Evolutionary conservation across 2,797 vertebrate genomes (phyloP).

Genomic region (Onychomys torridus): DNA sequence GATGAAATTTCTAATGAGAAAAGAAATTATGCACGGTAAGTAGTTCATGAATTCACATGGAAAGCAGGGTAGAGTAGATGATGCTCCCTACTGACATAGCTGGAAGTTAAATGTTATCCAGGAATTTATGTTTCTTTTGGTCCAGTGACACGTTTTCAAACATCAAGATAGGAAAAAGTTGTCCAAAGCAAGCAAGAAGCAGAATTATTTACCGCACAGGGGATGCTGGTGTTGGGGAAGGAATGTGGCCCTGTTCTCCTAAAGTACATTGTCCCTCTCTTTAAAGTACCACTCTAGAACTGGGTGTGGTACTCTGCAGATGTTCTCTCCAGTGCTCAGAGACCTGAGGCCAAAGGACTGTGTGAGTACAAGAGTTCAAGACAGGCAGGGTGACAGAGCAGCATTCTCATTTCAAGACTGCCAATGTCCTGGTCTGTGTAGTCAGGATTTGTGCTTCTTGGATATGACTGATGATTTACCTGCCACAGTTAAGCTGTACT

Average conservation of each 20-base stretch:
- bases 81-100: accelerated
- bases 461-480: background rate
- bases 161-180: background rate
- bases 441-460: background rate
- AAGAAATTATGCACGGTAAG: accelerated
- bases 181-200: accelerated
- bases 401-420: no score
- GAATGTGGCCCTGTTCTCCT: background rate
- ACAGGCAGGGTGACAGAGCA: background rate
- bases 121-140: background rate
- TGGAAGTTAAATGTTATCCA: background rate
- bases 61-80: accelerated
- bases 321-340: background rate
- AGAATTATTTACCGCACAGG: background rate
- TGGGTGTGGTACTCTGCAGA: background rate
- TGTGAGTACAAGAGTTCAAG: background rate
- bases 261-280: background rate
- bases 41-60: background rate
- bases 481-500: background rate
- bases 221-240: accelerated
- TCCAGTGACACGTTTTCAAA: background rate
- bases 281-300: background rate
- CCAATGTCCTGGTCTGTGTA: background rate
- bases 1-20: background rate
- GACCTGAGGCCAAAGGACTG: background rate